Evolutionary conservation across 2,113 vertebrate genomes (phyloP).

Genomic region (Galbula dea): DNA sequence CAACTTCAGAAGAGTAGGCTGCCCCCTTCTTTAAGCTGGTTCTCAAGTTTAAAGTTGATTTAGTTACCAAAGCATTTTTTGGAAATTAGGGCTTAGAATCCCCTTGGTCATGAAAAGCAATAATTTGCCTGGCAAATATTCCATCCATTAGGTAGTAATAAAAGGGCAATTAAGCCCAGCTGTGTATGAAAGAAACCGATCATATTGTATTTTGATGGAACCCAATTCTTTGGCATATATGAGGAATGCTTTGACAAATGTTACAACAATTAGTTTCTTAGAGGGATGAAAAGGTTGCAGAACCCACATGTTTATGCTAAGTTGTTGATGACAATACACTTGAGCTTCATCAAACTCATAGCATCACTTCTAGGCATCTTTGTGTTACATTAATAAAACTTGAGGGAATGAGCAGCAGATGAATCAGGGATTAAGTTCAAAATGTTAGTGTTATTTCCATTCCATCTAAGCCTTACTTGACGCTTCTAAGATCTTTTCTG

Average conservation of each 20-base stretch:
- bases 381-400: neutral
- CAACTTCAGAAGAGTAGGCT: neutral
- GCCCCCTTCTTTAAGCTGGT: neutral
- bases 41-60: neutral
- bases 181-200: neutral
- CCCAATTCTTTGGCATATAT: neutral
- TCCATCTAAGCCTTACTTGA: neutral
- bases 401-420: neutral
- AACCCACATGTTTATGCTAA: fast-evolving
- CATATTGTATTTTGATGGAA: neutral
- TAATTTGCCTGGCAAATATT: neutral
- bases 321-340: fast-evolving
- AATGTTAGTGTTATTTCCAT: neutral
- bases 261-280: neutral
- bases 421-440: neutral
- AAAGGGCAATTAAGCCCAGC: neutral
- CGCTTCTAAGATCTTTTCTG: neutral
- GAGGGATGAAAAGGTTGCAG: neutral
- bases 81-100: neutral
- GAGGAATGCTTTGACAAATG: neutral
- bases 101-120: neutral
- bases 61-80: neutral
- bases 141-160: neutral
- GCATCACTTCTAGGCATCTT: neutral
- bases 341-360: neutral